Conservation (phyloP, 2,888 invertebrate genomes). For the Andricus curvator region DNA sequence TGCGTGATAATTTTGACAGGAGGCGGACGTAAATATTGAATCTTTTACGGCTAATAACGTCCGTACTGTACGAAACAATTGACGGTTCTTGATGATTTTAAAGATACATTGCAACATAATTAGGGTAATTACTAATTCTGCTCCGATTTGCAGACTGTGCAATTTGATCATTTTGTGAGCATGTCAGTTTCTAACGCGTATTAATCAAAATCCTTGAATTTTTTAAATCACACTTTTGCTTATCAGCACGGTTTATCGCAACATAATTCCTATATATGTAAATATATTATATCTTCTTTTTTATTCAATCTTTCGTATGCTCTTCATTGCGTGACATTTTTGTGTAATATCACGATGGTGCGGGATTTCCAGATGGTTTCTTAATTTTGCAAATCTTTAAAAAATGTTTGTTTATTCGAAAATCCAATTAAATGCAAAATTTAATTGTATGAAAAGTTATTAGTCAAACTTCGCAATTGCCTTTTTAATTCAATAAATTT, state of each 20-base stretch:
- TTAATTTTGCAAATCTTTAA: not conserved
- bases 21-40: slow-evolving; percentile 67
- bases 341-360: not conserved
- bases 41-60: slow-evolving; percentile 42
- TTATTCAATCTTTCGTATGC: not conserved
- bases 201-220: slow-evolving; percentile 36
- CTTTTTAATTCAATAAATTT: not conserved
- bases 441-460: not conserved
- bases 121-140: slow-evolving; percentile 26
- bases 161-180: slow-evolving; percentile 24
- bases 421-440: not conserved
- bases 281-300: not conserved
- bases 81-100: not conserved
- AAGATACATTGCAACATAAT: slow-evolving; percentile 10
- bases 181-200: not conserved
- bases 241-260: not conserved
- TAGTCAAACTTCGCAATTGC: not conserved
- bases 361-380: slow-evolving; percentile 11
- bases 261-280: not conserved
- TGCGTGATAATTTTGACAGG: slow-evolving; percentile 60
- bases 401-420: not conserved
- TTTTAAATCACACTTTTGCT: slow-evolving; percentile 28
- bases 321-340: not conserved
- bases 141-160: not conserved
- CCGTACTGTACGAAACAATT: slow-evolving; percentile 10